phyloP scores from a whole-genome alignment of 1,140 invertebrate species.

The Pseudachorutes palmiensis region DNA sequence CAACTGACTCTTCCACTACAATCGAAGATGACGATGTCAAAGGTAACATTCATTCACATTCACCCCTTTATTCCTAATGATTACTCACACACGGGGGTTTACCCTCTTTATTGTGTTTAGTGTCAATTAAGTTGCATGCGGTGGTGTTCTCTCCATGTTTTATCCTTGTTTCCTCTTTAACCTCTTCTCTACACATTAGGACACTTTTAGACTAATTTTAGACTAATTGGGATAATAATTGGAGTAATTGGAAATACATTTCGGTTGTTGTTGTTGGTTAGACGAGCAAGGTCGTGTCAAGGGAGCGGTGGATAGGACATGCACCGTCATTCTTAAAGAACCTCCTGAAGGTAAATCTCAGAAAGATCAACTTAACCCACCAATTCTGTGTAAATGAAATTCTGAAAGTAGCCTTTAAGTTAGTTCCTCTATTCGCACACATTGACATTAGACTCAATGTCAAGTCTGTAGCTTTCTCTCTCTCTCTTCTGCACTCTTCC shows the following conservation, averaged over 20 bases:
- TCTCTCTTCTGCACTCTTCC: too few relatives aligned
- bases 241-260: background rate
- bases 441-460: too few relatives aligned
- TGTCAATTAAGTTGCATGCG: slow-evolving; percentile 6
- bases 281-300: slow-evolving; percentile 66
- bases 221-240: too few relatives aligned
- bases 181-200: background rate
- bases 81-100: background rate
- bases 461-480: too few relatives aligned
- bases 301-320: slow-evolving; percentile 79
- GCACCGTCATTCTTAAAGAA: slow-evolving; percentile 88
- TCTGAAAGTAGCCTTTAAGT: too few relatives aligned
- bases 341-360: slow-evolving; percentile 61
- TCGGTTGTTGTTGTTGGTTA: slow-evolving; percentile 19
- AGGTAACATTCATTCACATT: slow-evolving; percentile 51
- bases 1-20: slow-evolving; percentile 84
- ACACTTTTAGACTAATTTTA: too few relatives aligned
- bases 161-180: background rate
- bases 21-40: slow-evolving; percentile 84
- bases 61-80: background rate
- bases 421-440: too few relatives aligned
- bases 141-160: slow-evolving; percentile 17
- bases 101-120: slow-evolving; percentile 2
- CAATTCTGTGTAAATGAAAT: background rate
- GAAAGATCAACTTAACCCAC: background rate